phyloP scores from a whole-genome alignment of 2,113 vertebrate genomes.

The Calidris pugnax region DNA sequence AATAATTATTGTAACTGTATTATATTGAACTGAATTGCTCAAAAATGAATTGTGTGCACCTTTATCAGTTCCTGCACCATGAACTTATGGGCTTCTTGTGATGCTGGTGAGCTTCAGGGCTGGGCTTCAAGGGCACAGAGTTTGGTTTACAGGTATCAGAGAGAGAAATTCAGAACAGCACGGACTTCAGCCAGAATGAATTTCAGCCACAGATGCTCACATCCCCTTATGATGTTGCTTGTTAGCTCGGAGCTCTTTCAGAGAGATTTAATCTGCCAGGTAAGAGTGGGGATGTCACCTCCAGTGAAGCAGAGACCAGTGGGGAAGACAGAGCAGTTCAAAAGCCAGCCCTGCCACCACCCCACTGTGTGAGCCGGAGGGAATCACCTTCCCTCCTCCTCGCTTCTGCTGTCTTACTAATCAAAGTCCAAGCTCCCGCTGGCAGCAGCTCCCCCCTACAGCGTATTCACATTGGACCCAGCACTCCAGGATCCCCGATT shows the following conservation, averaged over 20 bases:
- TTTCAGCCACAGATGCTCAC: background rate
- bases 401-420: background rate
- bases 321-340: background rate
- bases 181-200: background rate
- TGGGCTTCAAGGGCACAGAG: background rate
- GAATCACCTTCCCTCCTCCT: background rate
- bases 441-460: background rate
- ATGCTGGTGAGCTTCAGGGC: background rate
- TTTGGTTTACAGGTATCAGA: background rate
- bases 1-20: background rate
- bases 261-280: background rate
- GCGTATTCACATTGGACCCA: background rate
- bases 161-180: background rate
- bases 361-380: accelerated
- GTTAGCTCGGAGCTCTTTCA: background rate
- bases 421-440: background rate
- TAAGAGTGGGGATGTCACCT: no score
- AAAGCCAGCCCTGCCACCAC: background rate
- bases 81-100: background rate
- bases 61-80: background rate
- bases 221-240: accelerated
- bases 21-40: background rate
- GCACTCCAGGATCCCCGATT: background rate
- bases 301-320: no score
- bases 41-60: background rate